These are phyloP conservation scores for Phylloscopus trochiloides DNA, from an alignment of 2,113 vertebrate genomes.

Conservation along the genomic window DNA sequence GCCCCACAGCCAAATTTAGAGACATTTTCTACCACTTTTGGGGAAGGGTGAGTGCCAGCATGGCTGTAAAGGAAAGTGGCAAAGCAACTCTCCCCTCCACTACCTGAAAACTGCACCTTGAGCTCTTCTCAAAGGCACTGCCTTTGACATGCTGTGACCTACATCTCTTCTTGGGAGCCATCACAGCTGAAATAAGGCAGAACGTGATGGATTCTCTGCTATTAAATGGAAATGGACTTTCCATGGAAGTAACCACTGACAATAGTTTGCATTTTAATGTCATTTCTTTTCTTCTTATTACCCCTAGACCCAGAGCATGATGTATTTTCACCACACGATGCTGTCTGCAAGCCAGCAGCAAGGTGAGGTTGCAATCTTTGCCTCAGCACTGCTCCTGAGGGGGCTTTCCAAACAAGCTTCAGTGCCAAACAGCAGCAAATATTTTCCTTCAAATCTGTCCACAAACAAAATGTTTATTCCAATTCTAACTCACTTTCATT, in stretches of 20 bases:
- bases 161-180: not conserved
- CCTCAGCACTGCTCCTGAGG: not conserved
- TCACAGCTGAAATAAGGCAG: constrained; percentile 29
- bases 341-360: not conserved
- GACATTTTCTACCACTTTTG: not conserved
- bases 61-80: not conserved
- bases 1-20: not conserved
- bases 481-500: not conserved
- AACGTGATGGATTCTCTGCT: not conserved
- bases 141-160: not conserved
- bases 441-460: not conserved
- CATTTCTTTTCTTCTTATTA: not conserved
- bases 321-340: not conserved
- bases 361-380: not conserved
- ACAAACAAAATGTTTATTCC: not conserved
- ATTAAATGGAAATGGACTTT: not conserved
- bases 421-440: not conserved
- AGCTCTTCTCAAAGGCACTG: not conserved
- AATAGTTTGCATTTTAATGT: constrained; percentile 5
- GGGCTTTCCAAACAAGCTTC: not conserved
- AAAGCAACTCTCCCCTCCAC: not conserved
- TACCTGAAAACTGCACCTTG: not conserved
- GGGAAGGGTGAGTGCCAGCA: not conserved
- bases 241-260: not conserved
- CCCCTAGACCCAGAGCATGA: accelerated